A percentile compares a stretch with the other conserved stretches of the same genome.
Conservation (phyloP, 92 coral and sea anemone species). For the Siderastrea siderea region DNA sequence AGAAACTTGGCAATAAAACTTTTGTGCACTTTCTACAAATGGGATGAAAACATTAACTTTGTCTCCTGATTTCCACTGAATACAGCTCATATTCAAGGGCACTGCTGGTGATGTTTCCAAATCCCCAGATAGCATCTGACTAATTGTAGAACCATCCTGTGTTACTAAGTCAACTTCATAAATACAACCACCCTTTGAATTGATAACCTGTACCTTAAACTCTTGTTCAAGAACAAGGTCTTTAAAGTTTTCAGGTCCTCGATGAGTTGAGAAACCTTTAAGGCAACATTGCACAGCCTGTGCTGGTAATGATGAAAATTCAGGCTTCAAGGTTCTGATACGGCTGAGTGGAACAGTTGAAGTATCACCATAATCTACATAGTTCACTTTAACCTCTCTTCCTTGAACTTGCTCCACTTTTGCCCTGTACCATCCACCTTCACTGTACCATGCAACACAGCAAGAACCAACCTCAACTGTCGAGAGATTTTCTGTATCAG, state of each 20-base stretch:
- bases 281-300: conserved; percentile 87
- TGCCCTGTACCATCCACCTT: conserved; percentile 93
- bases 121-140: background rate
- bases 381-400: conserved; percentile 78
- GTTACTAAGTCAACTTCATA: conserved; percentile 70
- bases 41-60: conserved; percentile 49
- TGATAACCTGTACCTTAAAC: conserved; percentile 54
- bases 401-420: conserved; percentile 74
- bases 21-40: conserved; percentile 41
- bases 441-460: conserved; percentile 79
- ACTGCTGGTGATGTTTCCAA: background rate
- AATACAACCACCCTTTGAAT: conserved; percentile 30
- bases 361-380: conserved; percentile 92
- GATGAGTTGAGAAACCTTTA: conserved; percentile 51
- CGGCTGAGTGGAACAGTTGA: conserved; percentile 73
- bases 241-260: conserved; percentile 70
- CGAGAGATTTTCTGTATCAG: conserved; percentile 36
- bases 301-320: conserved; percentile 77
- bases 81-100: background rate
- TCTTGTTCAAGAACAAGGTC: conserved; percentile 74
- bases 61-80: conserved; percentile 46
- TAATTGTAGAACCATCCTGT: conserved; percentile 57
- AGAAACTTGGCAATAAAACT: conserved; percentile 66
- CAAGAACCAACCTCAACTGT: conserved; percentile 47
- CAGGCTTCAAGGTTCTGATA: conserved; percentile 77